Evolutionary conservation across 92 coral and sea anemone species (phyloP), one percentile per base, ranked within the genome.

Genomic region (Siderastrea radians): DNA sequence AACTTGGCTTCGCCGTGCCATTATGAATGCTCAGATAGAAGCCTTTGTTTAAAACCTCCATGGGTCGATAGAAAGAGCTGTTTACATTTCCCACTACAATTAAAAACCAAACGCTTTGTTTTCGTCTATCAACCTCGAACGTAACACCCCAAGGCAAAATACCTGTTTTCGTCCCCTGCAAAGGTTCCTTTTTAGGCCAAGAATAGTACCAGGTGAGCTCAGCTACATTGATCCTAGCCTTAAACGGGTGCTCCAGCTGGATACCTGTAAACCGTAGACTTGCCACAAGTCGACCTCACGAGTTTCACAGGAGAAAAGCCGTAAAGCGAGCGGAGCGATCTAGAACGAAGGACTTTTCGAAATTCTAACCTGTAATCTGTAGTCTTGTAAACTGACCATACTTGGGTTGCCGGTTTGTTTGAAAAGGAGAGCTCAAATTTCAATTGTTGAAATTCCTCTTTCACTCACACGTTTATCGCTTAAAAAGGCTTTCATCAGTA

Each of bases 11-110:
- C 50, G 74, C 74, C 74, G 14, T 47, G 74, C 49, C 48, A 68
- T 43, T 47, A 43, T 7, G 74, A 68, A 2, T 43, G 8, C 48
- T 7, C 49, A 68, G 51, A 64, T 13, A 68, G 11, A 43, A 7
- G n/a, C 62, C 7, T 67, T 80, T 80, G 84, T 80, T 67, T 26
- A 51, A 15, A 7, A 13, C 75, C 15, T 80, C 64, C 52, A 19
- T 53, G 50, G 5, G 45, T 80, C 11, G 50, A 51, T 19, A 49
- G 26, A 66, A 80, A 68, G 6, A 46, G 16, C 54, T 66, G 84
- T 67, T 66, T 80, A 49, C 64, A 80, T 67, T 80, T 80, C 12
- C 75, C 52, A 66, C 51, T 2, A 11, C 75, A 80, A 66, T 51
- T 67, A 38, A 51, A 80, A 80, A 26, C 49, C 9, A 7, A 5